These are phyloP conservation scores for Paratrypauchen microcephalus DNA, from an alignment of 2,797 vertebrate genomes.

Conservation along the genomic window DNA sequence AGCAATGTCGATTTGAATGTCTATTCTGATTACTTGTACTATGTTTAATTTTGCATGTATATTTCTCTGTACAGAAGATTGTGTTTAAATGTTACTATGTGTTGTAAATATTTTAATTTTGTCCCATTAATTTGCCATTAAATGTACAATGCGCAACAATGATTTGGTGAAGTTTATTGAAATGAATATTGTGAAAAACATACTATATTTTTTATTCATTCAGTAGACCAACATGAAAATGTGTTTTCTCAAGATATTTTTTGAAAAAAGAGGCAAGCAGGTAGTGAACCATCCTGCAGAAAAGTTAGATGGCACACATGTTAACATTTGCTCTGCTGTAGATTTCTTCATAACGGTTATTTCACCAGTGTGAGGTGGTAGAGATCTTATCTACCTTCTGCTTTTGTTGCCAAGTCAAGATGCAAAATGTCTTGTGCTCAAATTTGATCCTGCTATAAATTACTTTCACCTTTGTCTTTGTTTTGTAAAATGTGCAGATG, in stretches of 20 bases:
- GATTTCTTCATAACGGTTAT: constrained; percentile 25
- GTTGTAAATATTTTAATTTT: constrained; percentile 98
- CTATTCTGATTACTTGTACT: constrained; percentile 58
- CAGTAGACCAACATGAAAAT: too few species aligned
- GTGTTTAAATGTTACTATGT: constrained; percentile 90
- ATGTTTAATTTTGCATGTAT: constrained; percentile 95
- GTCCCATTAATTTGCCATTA: constrained; percentile 97
- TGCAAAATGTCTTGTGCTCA: background rate
- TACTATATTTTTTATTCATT: too few species aligned
- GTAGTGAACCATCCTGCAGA: too few species aligned
- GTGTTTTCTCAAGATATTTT: too few species aligned
- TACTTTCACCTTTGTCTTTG: background rate
- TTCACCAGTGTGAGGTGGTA: background rate
- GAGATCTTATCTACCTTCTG: constrained; percentile 53
- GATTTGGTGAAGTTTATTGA: background rate
- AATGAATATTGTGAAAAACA: background rate
- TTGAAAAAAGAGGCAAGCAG: too few species aligned
- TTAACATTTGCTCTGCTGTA: background rate
- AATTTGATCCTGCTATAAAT: background rate
- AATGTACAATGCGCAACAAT: constrained; percentile 84
- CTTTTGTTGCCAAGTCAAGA: constrained; percentile 14
- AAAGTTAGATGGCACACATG: too few species aligned
- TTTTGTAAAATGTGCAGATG: background rate
- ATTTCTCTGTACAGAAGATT: constrained; percentile 97
- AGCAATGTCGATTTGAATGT: constrained; percentile 80